A percentile compares a stretch with the other conserved stretches of the same genome.
phyloP scores from a whole-genome alignment of 2,888 invertebrate species.

The Nycteola revayana region DNA sequence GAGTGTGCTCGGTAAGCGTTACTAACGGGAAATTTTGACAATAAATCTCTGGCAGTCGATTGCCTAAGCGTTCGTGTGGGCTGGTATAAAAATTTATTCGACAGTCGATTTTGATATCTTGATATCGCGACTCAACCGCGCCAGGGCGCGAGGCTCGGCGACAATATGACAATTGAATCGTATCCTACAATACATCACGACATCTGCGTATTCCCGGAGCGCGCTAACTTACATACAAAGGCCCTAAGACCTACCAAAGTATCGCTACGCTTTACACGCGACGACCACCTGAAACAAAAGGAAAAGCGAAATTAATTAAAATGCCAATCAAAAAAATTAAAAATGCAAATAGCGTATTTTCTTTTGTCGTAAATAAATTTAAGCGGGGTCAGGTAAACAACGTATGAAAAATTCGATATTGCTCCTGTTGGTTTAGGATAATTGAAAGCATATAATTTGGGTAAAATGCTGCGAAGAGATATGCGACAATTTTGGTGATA shows the following conservation, averaged over 20 bases:
- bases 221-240: constrained; percentile 42
- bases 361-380: constrained; percentile 25
- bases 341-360: constrained; percentile 44
- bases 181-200: constrained; percentile 16
- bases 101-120: constrained; percentile 74
- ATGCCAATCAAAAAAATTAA: constrained; percentile 65
- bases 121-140: constrained; percentile 61
- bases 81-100: constrained; percentile 73
- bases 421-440: constrained; percentile 32
- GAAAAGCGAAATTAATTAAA: constrained; percentile 82
- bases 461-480: constrained; percentile 24
- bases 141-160: constrained; percentile 41
- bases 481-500: constrained; percentile 27
- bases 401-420: constrained; percentile 27
- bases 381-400: constrained; percentile 32
- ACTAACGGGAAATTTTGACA: constrained; percentile 81
- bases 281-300: constrained; percentile 81
- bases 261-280: constrained; percentile 60
- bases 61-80: constrained; percentile 80
- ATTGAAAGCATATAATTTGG: constrained; percentile 27
- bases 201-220: constrained; percentile 38
- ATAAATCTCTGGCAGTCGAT: constrained; percentile 79
- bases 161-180: constrained; percentile 38
- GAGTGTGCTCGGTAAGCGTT: constrained; percentile 80
- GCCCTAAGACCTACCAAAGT: constrained; percentile 66